A percentile compares a stretch with the other conserved stretches of the same genome.
phyloP scores from a whole-genome alignment of 2,797 vertebrate genomes.

The Rhinella marina region DNA sequence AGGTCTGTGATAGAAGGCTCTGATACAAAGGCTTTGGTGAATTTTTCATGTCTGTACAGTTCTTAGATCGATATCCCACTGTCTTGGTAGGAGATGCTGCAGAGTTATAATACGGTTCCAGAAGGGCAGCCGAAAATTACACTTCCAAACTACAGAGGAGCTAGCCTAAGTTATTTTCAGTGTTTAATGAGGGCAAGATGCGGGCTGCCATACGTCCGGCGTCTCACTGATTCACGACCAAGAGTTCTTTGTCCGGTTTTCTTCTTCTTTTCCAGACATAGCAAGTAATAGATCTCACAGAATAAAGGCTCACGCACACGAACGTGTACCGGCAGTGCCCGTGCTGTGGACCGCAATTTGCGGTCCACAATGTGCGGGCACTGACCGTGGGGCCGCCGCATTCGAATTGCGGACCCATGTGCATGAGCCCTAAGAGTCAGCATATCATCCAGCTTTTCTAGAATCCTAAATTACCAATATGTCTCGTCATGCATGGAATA shows the following conservation, averaged over 20 bases:
- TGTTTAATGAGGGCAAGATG: not conserved
- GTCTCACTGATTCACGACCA: not conserved
- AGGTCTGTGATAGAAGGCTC: not conserved
- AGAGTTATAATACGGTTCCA: not conserved
- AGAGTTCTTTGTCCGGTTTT: not conserved
- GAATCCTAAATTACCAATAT: too few species aligned
- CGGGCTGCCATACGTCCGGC: not conserved
- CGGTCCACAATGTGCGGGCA: too few species aligned
- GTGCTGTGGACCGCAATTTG: too few species aligned
- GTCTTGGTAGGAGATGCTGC: not conserved
- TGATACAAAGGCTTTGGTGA: not conserved
- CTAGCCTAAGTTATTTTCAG: not conserved
- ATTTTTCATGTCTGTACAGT: not conserved
- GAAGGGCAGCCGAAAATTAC: slow-evolving; percentile 4
- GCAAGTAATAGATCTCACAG: too few species aligned
- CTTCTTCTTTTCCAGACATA: too few species aligned
- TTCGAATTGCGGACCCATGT: too few species aligned
- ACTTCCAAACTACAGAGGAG: not conserved
- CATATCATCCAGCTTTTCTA: too few species aligned
- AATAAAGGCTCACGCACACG: too few species aligned
- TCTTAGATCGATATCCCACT: not conserved
- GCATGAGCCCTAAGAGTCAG: too few species aligned
- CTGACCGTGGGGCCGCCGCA: too few species aligned
- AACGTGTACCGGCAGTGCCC: too few species aligned
- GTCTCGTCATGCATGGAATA: too few species aligned